Conservation (phyloP, 2,113 vertebrate species). For the Colistium nudipinnis region DNA sequence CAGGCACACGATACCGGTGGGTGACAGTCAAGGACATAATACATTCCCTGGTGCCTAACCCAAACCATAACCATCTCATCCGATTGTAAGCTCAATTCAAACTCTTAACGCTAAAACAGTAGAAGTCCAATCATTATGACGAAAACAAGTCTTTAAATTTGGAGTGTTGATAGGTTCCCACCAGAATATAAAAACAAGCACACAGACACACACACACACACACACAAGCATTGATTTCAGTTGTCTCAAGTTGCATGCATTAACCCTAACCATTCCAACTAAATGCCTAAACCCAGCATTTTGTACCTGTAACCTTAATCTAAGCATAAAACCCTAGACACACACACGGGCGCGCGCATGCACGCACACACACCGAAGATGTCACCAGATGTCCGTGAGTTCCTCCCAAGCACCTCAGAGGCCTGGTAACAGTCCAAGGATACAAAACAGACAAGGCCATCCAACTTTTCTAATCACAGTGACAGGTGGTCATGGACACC, state of each 20-base stretch:
- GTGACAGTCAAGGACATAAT: not conserved
- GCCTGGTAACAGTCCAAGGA: slow-evolving; percentile 42
- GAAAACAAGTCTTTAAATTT: not conserved
- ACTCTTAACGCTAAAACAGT: too few relatives aligned
- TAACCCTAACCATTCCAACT: too few relatives aligned
- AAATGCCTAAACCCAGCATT: too few relatives aligned
- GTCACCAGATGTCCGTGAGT: slow-evolving; percentile 38
- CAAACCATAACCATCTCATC: not conserved
- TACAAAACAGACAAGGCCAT: slow-evolving; percentile 16
- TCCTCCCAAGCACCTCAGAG: slow-evolving; percentile 48
- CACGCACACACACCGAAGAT: not conserved
- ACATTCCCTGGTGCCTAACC: not conserved
- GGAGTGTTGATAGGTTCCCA: not conserved
- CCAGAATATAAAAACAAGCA: too few relatives aligned
- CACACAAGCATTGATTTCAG: too few relatives aligned
- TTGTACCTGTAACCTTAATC: too few relatives aligned
- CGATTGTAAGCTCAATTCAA: not conserved
- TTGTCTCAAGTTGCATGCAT: too few relatives aligned
- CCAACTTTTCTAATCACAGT: slow-evolving; percentile 24
- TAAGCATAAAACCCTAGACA: too few relatives aligned
- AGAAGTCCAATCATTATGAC: too few relatives aligned
- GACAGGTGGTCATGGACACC: slow-evolving; percentile 41
- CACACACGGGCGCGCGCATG: slow-evolving; percentile 10
- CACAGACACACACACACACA: too few relatives aligned
- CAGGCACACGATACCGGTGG: not conserved